Base-by-base conservation (phyloP, 2,888 invertebrate species). In the Erebia palarica region DNA sequence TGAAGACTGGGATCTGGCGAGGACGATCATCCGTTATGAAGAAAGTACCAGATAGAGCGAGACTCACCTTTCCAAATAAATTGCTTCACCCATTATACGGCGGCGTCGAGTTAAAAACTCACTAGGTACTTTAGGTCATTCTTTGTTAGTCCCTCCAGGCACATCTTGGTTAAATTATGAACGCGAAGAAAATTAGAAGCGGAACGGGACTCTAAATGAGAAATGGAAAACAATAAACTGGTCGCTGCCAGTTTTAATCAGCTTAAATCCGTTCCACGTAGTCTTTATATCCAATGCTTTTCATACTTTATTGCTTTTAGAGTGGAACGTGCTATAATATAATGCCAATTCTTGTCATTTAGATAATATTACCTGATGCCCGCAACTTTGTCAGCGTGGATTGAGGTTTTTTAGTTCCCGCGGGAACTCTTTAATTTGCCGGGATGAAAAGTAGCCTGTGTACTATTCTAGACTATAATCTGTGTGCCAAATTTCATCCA, bases 151-250 rank as follows among this genome's bases (percentile, higher is more conserved):
- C 61, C 44, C 61, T 47, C 18, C 11, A 11, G 61, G 11, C 11
- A 61, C 7, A 47, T 16, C 61, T 47, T 18, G 61, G 61, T 61
- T 44, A 16, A 61, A 61, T 61, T 61, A 61, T 44, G 44, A 61
- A 61, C 44, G 60, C 60, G 44, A 44, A 44, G 44, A 61, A 44
- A 44, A 61, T 61, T 44, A 61, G 44, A 16, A 61, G 16, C 44
- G 61, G 18, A 61, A 61, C n/a, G 44, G 61, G 61, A 61, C 44
- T n/a, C 61, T 47, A 16, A 61, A 61, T 61, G 61, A 47, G 61
- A 61, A 61, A 61, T 44, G 61, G 44, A 61, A 61, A 61, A 61
- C 61, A 61, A 61, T 61, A 61, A 61, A 61, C 44, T 61, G 61
- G 61, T 61, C 61, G 61, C 44, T 61, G 44, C 61, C 61, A 18